A percentile compares a stretch with the other conserved stretches of the same genome.
phyloP scores from a whole-genome alignment of 2,888 invertebrate species.

The Trachelus troglodyta region DNA sequence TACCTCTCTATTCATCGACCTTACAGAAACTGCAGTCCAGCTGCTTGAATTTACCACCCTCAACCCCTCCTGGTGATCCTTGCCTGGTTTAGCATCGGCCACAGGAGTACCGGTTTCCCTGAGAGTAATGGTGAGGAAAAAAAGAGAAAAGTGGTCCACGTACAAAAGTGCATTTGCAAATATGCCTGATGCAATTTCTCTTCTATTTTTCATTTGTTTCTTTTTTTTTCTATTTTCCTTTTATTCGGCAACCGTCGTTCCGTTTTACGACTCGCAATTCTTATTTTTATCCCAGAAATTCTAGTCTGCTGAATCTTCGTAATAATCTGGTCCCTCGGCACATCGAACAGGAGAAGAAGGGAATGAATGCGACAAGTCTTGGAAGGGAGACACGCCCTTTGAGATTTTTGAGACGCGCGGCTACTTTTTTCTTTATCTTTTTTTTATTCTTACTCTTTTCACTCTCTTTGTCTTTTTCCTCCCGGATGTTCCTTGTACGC shows the following conservation, averaged over 20 bases:
- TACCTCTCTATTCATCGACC: slow-evolving; percentile 65
- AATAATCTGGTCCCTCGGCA: neutral
- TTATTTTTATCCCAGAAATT: neutral
- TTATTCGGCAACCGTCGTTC: neutral
- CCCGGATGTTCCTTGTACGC: slow-evolving; percentile 3
- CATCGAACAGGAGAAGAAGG: neutral
- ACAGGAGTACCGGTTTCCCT: neutral
- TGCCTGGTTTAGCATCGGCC: neutral
- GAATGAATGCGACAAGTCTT: neutral
- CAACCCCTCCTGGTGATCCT: slow-evolving; percentile 2
- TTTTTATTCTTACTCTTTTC: slow-evolving; percentile 3
- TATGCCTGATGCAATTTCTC: neutral
- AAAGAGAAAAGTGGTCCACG: neutral
- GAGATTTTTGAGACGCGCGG: neutral
- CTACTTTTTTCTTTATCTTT: slow-evolving; percentile 7
- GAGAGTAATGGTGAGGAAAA: neutral
- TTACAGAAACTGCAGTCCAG: slow-evolving; percentile 28
- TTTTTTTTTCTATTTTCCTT: neutral
- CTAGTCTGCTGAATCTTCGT: neutral
- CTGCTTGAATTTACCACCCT: neutral
- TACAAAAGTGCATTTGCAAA: neutral
- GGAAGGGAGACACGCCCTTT: neutral
- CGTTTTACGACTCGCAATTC: too few relatives aligned
- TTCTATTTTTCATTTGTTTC: neutral
- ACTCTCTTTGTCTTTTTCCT: slow-evolving; percentile 1